Evolutionary conservation across 1,140 invertebrate species (phyloP), one percentile per base, ranked within the genome.

Genomic region (Conus ventricosus): DNA sequence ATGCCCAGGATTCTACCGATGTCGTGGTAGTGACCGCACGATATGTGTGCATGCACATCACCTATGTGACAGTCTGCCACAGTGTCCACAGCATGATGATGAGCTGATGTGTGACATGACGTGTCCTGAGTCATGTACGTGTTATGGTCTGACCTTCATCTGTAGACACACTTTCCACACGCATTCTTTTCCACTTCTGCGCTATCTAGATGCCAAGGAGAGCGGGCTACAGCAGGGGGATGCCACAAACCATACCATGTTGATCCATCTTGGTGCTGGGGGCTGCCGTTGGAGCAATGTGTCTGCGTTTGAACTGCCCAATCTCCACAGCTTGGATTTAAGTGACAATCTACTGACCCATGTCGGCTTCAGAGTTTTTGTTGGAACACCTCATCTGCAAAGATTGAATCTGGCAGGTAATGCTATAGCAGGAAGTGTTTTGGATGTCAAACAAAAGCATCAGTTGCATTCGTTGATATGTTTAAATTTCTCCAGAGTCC

Each of bases 51-150:
- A 84, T 53, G 55, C 7, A 17, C 20, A 63, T 25, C 83, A 84
- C 25, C 11, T 63, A 17, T 84, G 83, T 60, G 83, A 84, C 55
- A 15, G 55, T 5, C 20, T 27, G n/a, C 54, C 55, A 39, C 55
- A 89, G 39, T 89, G 88, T 85, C 88, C 88, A 4, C 5, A 89
- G 4, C 84, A 80, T 63, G 88, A 89, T 57, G 88, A 89, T 53
- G 88, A 89, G 27, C 23, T 87, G 11, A 17, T 89, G 67, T 89
- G 88, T 84, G 60, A 89, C 60, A 27, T 83, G 5, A 89, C 88
- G 0, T 89, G 85, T 60, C 85, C 88, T 20, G 39, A 87, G 0
- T 81, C 67, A 20, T 89, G 88, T 57, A 27, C 39, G 11, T 87
- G 88, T n/a, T 15, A 60, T 51, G 85, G 78, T 57, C 53, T 67